A percentile compares a stretch with the other conserved stretches of the same genome.
Conservation (phyloP, 2,797 vertebrate species). For the Jordanella pulchra region DNA sequence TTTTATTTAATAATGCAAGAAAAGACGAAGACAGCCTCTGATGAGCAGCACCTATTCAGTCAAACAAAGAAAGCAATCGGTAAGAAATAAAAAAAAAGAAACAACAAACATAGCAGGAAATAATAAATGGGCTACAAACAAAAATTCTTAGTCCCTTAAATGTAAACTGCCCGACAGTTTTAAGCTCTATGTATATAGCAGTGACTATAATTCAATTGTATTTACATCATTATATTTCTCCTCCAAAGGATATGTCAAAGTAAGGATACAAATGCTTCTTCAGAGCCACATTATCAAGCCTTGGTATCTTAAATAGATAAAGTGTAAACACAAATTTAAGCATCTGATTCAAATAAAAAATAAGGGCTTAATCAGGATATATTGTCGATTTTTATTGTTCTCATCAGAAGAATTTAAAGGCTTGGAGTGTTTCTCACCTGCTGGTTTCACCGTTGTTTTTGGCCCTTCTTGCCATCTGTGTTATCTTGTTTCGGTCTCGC, state of each 20-base stretch:
- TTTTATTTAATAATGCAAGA: conserved; percentile 51
- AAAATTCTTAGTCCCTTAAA: conserved; percentile 11
- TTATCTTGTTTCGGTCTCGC: conserved; percentile 90
- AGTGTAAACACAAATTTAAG: conserved; percentile 64
- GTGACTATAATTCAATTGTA: conserved; percentile 30
- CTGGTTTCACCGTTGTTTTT: conserved; percentile 60
- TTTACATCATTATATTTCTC: conserved; percentile 7
- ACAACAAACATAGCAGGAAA: conserved; percentile 14
- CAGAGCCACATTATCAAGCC: conserved; percentile 76
- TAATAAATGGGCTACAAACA: conserved; percentile 11
- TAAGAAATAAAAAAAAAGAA: conserved; percentile 36
- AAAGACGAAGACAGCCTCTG: conserved; percentile 46
- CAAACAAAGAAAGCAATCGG: conserved; percentile 51
- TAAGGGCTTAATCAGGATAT: neutral
- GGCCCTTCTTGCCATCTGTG: conserved; percentile 80
- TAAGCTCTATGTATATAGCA: conserved; percentile 21
- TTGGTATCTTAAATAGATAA: conserved; percentile 81
- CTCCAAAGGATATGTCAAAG: conserved; percentile 80
- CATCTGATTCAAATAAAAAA: conserved; percentile 15
- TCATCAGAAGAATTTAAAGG: neutral
- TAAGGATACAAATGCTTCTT: conserved; percentile 82
- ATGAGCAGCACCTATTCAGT: conserved; percentile 67
- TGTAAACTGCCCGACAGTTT: conserved; percentile 18
- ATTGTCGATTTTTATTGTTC: neutral
- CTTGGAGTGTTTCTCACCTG: conserved; percentile 69